phyloP scores from a whole-genome alignment of 2,888 invertebrate genomes.

The Drosophila nigricruria region DNA sequence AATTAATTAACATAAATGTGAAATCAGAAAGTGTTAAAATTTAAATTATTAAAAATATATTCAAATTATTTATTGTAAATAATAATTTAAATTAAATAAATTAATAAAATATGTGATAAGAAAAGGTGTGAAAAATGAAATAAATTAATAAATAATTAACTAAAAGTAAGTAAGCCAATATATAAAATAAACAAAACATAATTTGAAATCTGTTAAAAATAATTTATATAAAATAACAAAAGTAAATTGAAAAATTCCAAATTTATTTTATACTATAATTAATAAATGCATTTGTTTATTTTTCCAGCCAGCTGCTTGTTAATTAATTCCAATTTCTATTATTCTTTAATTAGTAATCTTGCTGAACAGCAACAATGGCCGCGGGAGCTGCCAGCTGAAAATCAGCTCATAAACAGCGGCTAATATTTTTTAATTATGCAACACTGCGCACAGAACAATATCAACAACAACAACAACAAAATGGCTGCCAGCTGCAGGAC shows the following conservation, averaged over 20 bases:
- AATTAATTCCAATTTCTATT: not conserved
- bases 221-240: constrained; percentile 4
- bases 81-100: no score
- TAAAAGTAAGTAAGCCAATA: no score
- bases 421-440: constrained; percentile 75
- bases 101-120: no score
- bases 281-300: not conserved
- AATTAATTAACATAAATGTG: not conserved
- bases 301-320: not conserved
- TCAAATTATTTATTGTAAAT: no score
- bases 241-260: not conserved
- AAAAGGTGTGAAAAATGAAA: no score
- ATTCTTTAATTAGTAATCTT: constrained; percentile 11
- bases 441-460: constrained; percentile 35
- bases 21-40: no score
- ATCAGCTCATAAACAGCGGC: constrained; percentile 61
- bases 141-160: no score
- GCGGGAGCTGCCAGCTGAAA: constrained; percentile 29
- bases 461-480: constrained; percentile 31
- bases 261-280: not conserved
- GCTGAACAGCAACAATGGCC: constrained; percentile 16
- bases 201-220: not conserved
- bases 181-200: no score
- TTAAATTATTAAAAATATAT: no score
- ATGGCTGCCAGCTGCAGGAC: constrained; percentile 62